These are phyloP conservation scores for Rutpela maculata DNA, from an alignment of 2,888 invertebrate species.

Conservation along the genomic window DNA sequence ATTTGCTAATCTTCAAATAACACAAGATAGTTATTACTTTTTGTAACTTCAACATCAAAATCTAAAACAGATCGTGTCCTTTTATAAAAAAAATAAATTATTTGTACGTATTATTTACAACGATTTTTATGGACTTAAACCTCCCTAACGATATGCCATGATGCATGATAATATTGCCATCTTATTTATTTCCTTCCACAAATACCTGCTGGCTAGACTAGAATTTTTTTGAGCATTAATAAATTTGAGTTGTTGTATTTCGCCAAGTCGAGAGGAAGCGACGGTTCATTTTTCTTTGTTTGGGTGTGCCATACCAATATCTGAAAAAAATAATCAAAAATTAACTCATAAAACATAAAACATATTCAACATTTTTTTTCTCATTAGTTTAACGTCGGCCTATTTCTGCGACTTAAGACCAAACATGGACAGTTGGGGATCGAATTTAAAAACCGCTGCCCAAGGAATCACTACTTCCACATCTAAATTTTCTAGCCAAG, in stretches of 20 bases:
- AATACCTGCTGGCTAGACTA: slow-evolving; percentile 72
- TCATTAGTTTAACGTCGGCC: too few relatives aligned
- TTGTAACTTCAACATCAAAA: slow-evolving; percentile 47
- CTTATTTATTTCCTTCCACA: slow-evolving; percentile 42
- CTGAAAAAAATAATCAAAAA: slow-evolving; percentile 69
- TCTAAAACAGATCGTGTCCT: slow-evolving; percentile 36
- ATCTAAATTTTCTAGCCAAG: too few relatives aligned
- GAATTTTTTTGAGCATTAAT: slow-evolving; percentile 76
- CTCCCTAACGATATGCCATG: slow-evolving; percentile 43
- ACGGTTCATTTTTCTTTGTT: slow-evolving; percentile 81
- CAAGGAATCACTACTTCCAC: too few relatives aligned
- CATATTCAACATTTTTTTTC: too few relatives aligned
- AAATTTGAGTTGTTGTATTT: slow-evolving; percentile 80
- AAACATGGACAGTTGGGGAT: too few relatives aligned
- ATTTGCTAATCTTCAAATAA: slow-evolving; percentile 37
- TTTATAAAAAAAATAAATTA: slow-evolving; percentile 54
- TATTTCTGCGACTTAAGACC: too few relatives aligned
- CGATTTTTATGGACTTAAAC: slow-evolving; percentile 42
- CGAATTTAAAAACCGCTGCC: too few relatives aligned
- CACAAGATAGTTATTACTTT: slow-evolving; percentile 40
- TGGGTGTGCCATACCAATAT: slow-evolving; percentile 86
- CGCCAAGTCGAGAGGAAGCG: slow-evolving; percentile 75
- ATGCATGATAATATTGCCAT: slow-evolving; percentile 47
- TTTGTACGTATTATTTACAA: slow-evolving; percentile 52
- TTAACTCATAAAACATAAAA: background rate